Percentiles rank a stretch among this genome's conserved stretches.
phyloP scores from a whole-genome alignment of 1,140 invertebrate genomes.

The Zaprionus ghesquierei region DNA sequence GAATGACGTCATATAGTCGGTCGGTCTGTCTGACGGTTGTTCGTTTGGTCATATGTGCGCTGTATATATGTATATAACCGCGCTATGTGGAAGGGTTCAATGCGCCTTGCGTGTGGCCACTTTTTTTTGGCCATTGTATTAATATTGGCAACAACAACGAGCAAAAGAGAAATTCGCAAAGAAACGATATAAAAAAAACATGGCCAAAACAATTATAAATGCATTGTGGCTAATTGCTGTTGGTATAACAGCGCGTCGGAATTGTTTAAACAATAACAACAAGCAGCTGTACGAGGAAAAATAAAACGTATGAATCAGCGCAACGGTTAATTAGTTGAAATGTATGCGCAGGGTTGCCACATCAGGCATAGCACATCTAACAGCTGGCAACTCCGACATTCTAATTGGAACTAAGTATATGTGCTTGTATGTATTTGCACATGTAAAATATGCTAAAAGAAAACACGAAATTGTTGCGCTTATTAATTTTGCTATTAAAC shows the following conservation, averaged over 20 bases:
- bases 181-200: neutral
- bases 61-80: conserved; percentile 14
- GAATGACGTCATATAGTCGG: conserved; percentile 57
- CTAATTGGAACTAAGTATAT: conserved; percentile 37
- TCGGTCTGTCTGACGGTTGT: neutral
- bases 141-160: conserved; percentile 35
- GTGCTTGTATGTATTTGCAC: conserved; percentile 3
- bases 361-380: neutral
- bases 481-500: conserved; percentile 3
- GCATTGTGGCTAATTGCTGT: conserved; percentile 20
- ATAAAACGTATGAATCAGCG: conserved; percentile 49
- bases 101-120: conserved; percentile 32
- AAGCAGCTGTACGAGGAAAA: conserved; percentile 26
- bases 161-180: conserved; percentile 17
- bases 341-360: conserved; percentile 35
- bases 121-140: conserved; percentile 24
- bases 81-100: conserved; percentile 63
- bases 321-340: conserved; percentile 46
- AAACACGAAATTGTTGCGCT: conserved; percentile 27
- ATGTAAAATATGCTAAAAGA: neutral
- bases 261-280: conserved; percentile 43
- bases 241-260: conserved; percentile 1
- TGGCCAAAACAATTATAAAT: conserved; percentile 22
- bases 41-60: neutral
- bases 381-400: conserved; percentile 41